Evolutionary conservation across 2,888 invertebrate species (phyloP).

Genomic region (Schizotus pectinicornis): DNA sequence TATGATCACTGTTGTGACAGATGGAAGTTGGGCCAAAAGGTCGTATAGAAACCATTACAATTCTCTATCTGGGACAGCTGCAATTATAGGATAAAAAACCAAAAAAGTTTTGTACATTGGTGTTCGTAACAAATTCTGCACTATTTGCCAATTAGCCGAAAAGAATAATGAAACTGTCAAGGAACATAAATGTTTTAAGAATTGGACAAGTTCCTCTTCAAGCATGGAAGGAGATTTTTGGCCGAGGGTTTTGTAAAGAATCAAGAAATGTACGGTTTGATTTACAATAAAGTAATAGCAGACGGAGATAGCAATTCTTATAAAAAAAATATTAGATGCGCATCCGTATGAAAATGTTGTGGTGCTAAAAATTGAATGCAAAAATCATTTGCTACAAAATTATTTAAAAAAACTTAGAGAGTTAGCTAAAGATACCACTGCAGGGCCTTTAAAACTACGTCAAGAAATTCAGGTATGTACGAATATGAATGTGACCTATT

Average conservation of each 20-base stretch:
- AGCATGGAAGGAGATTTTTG: conserved; percentile 21
- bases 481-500: neutral
- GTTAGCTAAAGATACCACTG: neutral
- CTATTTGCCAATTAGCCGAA: conserved; percentile 7
- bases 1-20: conserved; percentile 18
- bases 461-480: conserved; percentile 9
- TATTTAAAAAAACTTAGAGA: conserved; percentile 13
- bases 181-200: conserved; percentile 19
- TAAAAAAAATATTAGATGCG: conserved; percentile 15
- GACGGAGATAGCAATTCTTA: conserved; percentile 24
- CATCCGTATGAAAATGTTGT: conserved; percentile 7
- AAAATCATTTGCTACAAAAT: conserved; percentile 19
- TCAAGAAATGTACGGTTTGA: conserved; percentile 14
- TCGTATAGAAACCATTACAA: conserved; percentile 19
- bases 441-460: neutral
- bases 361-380: conserved; percentile 23
- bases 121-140: conserved; percentile 22
- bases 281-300: conserved; percentile 15
- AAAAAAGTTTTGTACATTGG: conserved; percentile 19
- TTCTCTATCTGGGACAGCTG: conserved; percentile 37
- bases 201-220: conserved; percentile 17
- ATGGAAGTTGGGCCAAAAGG: conserved; percentile 26
- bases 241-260: conserved; percentile 15
- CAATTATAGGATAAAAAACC: conserved; percentile 16
- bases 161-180: neutral